Conservation (phyloP, 2,888 invertebrate genomes). For the Diarsia rubi region DNA sequence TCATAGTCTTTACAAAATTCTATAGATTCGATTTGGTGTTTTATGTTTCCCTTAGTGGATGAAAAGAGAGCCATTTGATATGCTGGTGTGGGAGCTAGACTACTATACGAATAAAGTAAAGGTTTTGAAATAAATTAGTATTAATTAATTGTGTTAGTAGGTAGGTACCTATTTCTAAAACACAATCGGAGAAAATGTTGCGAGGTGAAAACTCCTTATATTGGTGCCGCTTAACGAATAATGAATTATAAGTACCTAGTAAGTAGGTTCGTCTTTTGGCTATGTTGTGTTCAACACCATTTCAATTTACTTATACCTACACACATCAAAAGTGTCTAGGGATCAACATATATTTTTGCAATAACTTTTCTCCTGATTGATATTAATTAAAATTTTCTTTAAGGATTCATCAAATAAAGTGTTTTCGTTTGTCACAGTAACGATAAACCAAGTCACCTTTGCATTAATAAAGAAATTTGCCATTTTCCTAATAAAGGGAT, state of each 20-base stretch:
- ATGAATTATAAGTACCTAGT: too few species aligned
- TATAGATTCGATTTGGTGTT: background rate
- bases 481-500: too few species aligned
- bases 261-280: background rate
- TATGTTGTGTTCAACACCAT: background rate
- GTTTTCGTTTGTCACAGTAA: too few species aligned
- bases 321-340: too few species aligned
- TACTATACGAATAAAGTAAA: background rate
- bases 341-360: too few species aligned
- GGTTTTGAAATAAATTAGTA: background rate
- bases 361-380: too few species aligned
- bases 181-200: background rate
- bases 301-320: background rate
- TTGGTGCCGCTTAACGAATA: background rate
- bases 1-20: background rate
- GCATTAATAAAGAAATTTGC: too few species aligned
- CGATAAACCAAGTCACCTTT: too few species aligned
- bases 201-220: background rate
- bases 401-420: too few species aligned
- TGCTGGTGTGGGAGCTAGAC: background rate
- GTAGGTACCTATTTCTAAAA: background rate
- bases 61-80: background rate
- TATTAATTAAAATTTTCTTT: too few species aligned
- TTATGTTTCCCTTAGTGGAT: background rate
- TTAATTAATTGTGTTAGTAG: background rate